A percentile compares a stretch with the other conserved stretches of the same genome.
Evolutionary conservation across 2,797 vertebrate species (phyloP).

Genomic region (Myotis vivesi): DNA sequence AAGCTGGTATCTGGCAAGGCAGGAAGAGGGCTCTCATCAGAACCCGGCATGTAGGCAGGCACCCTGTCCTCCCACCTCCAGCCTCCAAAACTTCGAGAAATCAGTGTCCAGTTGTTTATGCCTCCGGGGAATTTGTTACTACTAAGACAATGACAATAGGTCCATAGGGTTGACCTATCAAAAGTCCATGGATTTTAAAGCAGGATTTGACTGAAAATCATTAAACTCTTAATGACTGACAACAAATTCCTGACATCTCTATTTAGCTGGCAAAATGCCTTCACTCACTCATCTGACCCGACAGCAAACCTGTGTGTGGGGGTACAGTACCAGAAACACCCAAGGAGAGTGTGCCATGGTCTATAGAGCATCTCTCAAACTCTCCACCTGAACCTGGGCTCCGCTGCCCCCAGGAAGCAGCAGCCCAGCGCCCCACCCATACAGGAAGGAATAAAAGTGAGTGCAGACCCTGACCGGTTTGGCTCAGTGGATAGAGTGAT

Average conservation of each 20-base stretch:
- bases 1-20: not conserved
- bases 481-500: too few relatives aligned
- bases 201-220: not conserved
- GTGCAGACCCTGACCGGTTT: not conserved
- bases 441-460: rapidly evolving
- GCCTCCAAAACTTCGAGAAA: not conserved
- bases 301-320: not conserved
- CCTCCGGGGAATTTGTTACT: rapidly evolving
- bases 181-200: not conserved
- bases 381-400: not conserved
- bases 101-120: rapidly evolving
- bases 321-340: not conserved
- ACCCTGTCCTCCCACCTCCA: not conserved
- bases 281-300: not conserved
- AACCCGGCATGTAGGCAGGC: not conserved
- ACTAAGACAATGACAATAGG: not conserved
- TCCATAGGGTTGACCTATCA: not conserved
- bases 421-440: not conserved
- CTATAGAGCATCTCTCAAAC: not conserved
- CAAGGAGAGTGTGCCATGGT: not conserved
- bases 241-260: not conserved
- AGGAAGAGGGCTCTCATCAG: not conserved
- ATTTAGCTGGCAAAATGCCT: not conserved
- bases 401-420: not conserved
- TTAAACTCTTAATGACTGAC: not conserved